These are phyloP conservation scores for Nyctibius bracteatus DNA, from an alignment of 2,113 vertebrate genomes.

Conservation along the genomic window DNA sequence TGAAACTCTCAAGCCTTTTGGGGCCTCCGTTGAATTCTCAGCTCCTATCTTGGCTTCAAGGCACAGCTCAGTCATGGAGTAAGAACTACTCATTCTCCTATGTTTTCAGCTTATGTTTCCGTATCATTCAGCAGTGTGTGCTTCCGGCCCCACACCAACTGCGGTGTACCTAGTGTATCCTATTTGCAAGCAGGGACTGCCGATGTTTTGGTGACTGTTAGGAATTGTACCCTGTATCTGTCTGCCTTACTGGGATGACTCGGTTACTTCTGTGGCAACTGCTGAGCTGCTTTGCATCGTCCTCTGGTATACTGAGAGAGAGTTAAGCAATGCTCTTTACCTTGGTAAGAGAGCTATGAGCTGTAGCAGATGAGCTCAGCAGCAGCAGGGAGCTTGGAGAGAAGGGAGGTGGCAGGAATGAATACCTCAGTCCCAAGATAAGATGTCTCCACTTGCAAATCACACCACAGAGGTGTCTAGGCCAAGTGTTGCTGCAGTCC, in stretches of 20 bases:
- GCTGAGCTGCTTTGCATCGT: neutral
- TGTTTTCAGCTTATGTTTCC: neutral
- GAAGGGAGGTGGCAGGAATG: neutral
- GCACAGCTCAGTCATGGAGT: neutral
- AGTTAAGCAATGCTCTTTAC: neutral
- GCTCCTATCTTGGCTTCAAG: neutral
- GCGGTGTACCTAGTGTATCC: neutral
- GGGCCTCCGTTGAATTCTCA: neutral
- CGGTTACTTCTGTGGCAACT: neutral
- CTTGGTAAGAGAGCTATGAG: neutral
- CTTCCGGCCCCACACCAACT: neutral
- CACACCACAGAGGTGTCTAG: neutral
- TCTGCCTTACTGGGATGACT: neutral
- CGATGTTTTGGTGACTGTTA: neutral
- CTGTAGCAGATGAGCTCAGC: neutral
- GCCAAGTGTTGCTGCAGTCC: neutral
- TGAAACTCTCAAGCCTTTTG: neutral
- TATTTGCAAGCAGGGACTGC: neutral
- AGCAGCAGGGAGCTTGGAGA: neutral
- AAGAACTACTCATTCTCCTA: rapidly evolving
- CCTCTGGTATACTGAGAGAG: neutral
- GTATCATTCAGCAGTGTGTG: too few relatives aligned
- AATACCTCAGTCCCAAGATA: too few relatives aligned
- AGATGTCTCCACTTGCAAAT: neutral
- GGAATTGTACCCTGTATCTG: neutral